Evolutionary conservation across 1,140 invertebrate genomes (phyloP).

Genomic region (Solenopsis invicta): DNA sequence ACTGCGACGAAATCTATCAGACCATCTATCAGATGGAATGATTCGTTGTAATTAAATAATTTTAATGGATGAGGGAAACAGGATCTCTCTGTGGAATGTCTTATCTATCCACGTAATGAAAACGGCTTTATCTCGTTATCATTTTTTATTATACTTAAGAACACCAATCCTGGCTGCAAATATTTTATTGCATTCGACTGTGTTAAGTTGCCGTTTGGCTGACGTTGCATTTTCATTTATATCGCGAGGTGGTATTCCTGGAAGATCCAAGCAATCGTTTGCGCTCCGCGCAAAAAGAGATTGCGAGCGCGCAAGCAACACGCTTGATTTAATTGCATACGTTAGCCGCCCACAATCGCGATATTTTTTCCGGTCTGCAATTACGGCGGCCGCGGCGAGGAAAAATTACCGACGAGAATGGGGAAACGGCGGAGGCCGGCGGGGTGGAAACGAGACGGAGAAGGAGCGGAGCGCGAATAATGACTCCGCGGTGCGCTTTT

Average conservation of each 20-base stretch:
- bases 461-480: conserved; percentile 20
- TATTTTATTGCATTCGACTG: not conserved
- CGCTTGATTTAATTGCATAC: conserved; percentile 44
- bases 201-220: not conserved
- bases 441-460: not conserved
- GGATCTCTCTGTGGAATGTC: not conserved
- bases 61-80: not conserved
- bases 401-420: conserved; percentile 39
- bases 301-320: not conserved
- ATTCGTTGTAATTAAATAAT: conserved; percentile 6
- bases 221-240: not conserved
- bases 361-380: conserved; percentile 41
- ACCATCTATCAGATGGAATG: not conserved
- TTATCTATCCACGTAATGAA: not conserved
- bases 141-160: not conserved
- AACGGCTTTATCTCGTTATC: not conserved
- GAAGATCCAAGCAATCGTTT: not conserved
- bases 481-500: conserved; percentile 47
- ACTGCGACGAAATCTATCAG: not conserved
- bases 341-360: conserved; percentile 17
- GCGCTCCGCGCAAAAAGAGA: not conserved
- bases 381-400: conserved; percentile 15
- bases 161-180: not conserved
- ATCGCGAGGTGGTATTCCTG: not conserved
- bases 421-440: conserved; percentile 9